phyloP scores from a whole-genome alignment of 2,113 vertebrate species.

The Boulengeromyrus knoepffleri region DNA sequence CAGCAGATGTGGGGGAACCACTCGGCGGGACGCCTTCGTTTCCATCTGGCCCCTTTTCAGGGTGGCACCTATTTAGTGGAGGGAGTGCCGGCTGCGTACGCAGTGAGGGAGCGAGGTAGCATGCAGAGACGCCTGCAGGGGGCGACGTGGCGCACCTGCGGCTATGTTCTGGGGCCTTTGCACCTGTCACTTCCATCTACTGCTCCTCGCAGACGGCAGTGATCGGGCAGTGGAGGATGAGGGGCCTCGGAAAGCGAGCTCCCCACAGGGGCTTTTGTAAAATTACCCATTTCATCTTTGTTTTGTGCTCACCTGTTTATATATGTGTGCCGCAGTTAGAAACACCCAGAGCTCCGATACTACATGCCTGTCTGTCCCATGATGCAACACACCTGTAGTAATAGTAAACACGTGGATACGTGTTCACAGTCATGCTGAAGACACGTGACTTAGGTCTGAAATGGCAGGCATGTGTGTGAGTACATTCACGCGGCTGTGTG shows the following conservation, averaged over 20 bases:
- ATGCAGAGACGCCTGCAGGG: constrained; percentile 33
- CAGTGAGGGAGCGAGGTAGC: constrained; percentile 35
- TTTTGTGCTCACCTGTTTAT: not conserved
- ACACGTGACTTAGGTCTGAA: not conserved
- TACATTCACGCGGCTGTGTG: constrained; percentile 36
- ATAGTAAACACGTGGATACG: not conserved
- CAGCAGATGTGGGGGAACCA: constrained; percentile 65
- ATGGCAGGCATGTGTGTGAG: constrained; percentile 29
- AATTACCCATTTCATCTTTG: not conserved
- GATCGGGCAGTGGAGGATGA: not conserved
- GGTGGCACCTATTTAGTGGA: constrained; percentile 64
- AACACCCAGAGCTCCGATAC: not conserved
- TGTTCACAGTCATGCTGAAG: not conserved
- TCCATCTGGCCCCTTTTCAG: constrained; percentile 68
- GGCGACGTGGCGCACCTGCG: constrained; percentile 19
- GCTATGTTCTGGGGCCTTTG: not conserved
- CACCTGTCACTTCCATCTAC: not conserved
- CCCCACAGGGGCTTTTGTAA: not conserved
- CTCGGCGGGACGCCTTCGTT: constrained; percentile 61
- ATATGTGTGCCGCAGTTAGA: not conserved
- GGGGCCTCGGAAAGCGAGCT: not conserved
- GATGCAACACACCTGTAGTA: not conserved
- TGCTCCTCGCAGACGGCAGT: not conserved
- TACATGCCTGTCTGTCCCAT: not conserved
- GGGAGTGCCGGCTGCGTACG: constrained; percentile 48